phyloP scores from a whole-genome alignment of 2,113 vertebrate species.

The Plectropomus leopardus region DNA sequence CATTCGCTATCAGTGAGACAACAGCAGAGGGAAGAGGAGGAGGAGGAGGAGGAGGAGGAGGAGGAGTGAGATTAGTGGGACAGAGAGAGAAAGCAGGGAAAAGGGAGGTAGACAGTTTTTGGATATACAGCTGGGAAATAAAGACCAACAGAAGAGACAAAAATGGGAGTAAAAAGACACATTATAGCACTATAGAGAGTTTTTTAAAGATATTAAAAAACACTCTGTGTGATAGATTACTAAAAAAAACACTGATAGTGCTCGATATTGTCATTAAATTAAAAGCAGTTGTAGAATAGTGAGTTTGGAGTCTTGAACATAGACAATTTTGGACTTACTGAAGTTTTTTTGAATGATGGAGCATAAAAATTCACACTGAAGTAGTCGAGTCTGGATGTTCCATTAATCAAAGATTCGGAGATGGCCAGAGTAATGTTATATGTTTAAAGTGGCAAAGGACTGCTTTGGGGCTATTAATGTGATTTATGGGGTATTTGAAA shows the following conservation, averaged over 20 bases:
- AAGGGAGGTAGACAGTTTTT: conserved; percentile 17
- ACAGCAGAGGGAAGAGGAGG: conserved; percentile 23
- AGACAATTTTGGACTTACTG: neutral
- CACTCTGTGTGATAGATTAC: neutral
- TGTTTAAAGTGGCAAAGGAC: neutral
- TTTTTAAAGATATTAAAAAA: too few species aligned
- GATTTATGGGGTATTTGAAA: neutral
- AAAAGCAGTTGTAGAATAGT: neutral
- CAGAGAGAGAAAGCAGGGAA: conserved; percentile 23
- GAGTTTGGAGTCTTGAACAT: neutral
- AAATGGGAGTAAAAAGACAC: neutral
- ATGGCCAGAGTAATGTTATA: neutral
- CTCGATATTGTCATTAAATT: too few species aligned
- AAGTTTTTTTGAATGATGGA: neutral
- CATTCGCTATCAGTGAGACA: neutral
- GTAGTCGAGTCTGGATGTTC: neutral
- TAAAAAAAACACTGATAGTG: neutral
- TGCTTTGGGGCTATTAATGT: neutral
- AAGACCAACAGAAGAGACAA: conserved; percentile 16
- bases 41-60: conserved; percentile 28
- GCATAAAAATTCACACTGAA: neutral
- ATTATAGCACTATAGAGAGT: neutral
- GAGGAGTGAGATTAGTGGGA: conserved; percentile 33
- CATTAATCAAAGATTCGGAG: neutral
- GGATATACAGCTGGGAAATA: conserved; percentile 14